Percentiles rank a stretch among this genome's conserved stretches.
Conservation (phyloP, 2,888 invertebrate genomes). For the Gari tellinella region DNA sequence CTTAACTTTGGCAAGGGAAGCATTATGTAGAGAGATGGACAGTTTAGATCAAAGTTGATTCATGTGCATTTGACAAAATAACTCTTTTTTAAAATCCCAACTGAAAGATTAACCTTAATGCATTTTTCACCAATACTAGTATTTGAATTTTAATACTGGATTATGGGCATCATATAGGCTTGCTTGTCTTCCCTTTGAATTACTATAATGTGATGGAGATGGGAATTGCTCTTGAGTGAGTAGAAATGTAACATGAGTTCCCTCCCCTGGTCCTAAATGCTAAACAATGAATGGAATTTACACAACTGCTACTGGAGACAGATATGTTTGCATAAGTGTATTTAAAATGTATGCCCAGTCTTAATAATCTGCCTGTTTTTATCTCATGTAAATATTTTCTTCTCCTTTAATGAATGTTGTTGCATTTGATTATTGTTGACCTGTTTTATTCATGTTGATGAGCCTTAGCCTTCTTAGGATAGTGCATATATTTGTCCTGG, state of each 20-base stretch:
- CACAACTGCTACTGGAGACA: constrained; percentile 40
- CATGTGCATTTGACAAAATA: constrained; percentile 17
- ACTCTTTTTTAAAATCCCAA: constrained; percentile 24
- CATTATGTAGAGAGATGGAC: too few species aligned
- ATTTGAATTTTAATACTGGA: constrained; percentile 23
- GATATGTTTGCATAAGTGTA: constrained; percentile 54
- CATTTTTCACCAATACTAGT: constrained; percentile 22
- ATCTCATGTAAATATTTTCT: constrained; percentile 41
- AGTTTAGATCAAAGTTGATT: too few species aligned
- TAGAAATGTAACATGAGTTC: constrained; percentile 48
- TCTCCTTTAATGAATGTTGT: constrained; percentile 9
- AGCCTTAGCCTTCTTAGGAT: too few species aligned
- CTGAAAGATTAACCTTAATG: constrained; percentile 31
- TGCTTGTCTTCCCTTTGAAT: constrained; percentile 31
- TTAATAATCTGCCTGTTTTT: constrained; percentile 56
- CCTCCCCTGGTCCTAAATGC: constrained; percentile 47
- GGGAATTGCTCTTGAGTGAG: constrained; percentile 46
- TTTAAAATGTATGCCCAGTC: constrained; percentile 50
- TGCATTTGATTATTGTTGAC: too few species aligned
- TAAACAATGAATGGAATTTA: constrained; percentile 44
- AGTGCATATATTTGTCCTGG: constrained; percentile 6
- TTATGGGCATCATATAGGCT: constrained; percentile 22
- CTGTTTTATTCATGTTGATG: too few species aligned
- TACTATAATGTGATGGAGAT: constrained; percentile 8
- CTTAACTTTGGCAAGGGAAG: too few species aligned